Base-by-base conservation (phyloP, 2,888 invertebrate genomes). In the Catocala fraxini region DNA sequence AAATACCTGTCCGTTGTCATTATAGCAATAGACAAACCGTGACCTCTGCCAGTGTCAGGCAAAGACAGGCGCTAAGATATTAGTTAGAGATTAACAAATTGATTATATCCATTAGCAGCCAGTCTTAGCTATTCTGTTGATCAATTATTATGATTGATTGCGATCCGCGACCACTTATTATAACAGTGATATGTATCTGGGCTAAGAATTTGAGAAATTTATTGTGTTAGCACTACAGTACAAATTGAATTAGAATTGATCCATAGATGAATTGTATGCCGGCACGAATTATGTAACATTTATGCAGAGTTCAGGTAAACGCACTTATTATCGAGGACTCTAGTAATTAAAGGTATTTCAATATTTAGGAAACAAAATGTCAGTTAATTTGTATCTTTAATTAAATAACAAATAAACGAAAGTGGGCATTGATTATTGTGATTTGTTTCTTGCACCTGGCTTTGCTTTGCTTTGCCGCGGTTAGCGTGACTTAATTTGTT, bases 71-170 rank as follows among this genome's bases (percentile, higher is more conserved):
- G 77, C 68, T 72, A 71, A 78, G 77, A 83, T 79, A 77, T 70
- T 68, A 67, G 67, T 55, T 56, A 58, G 1, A 70, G 81, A 81
- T 80, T 77, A 80, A 70, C 71, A 74, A 81, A 81, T 82, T 78
- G 80, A 82, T 83, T 79, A 75, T 65, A 76, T 58, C 70, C 70
- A 80, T 80, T 82, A 41, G 72, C 53, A 59, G 53, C 49, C 63
- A 56, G 53, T 64, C 62, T 62, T n/a, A 13, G 63, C 68, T 62
- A 59, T 59, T 66, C 62, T 54, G 62, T 70, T 71, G 75, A 76
- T 77, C 74, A 78, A 79, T 83, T 77, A 75, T 68, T 70, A 74
- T 83, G 84, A 85, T 83, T 73, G 80, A 85, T 84, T 59, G 61
- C 61, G 54, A 73, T 69, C 72, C 68, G 70, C 63, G 52, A 71